Evolutionary conservation across 2,797 vertebrate genomes (phyloP).

Genomic region (Ctenosaura bakeri): DNA sequence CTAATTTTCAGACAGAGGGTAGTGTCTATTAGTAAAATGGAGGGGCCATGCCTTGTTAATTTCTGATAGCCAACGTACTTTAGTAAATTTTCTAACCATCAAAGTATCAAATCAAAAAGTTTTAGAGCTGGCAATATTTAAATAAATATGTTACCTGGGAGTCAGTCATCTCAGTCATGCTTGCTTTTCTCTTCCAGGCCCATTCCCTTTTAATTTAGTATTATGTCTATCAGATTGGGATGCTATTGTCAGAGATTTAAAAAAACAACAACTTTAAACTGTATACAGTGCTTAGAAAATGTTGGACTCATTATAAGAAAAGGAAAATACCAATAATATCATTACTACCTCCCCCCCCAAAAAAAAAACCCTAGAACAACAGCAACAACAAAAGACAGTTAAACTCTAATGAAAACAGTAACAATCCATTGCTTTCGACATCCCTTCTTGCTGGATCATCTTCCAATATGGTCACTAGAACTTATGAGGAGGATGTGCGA

Average conservation of each 20-base stretch:
- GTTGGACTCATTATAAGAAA: not conserved
- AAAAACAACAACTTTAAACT: no score
- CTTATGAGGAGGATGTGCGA: no score
- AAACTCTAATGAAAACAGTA: not conserved
- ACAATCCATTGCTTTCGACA: not conserved
- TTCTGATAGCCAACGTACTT: not conserved
- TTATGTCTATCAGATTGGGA: not conserved
- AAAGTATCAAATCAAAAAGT: slow-evolving; percentile 23
- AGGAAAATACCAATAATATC: not conserved
- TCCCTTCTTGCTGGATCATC: not conserved
- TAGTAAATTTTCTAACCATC: slow-evolving; percentile 22
- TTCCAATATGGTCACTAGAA: no score
- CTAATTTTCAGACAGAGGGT: not conserved
- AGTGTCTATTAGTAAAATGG: slow-evolving; percentile 20
- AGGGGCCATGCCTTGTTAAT: slow-evolving; percentile 13
- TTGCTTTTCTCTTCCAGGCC: not conserved
- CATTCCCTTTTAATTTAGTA: not conserved
- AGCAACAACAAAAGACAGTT: not conserved
- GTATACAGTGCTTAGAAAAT: not conserved
- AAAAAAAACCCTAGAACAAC: not conserved
- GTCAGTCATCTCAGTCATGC: not conserved
- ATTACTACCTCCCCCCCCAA: no score
- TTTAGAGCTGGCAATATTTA: not conserved
- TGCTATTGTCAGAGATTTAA: not conserved
- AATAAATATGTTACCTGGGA: not conserved